These are phyloP conservation scores for Tipula confusa DNA, from an alignment of 2,888 invertebrate species.

Conservation along the genomic window DNA sequence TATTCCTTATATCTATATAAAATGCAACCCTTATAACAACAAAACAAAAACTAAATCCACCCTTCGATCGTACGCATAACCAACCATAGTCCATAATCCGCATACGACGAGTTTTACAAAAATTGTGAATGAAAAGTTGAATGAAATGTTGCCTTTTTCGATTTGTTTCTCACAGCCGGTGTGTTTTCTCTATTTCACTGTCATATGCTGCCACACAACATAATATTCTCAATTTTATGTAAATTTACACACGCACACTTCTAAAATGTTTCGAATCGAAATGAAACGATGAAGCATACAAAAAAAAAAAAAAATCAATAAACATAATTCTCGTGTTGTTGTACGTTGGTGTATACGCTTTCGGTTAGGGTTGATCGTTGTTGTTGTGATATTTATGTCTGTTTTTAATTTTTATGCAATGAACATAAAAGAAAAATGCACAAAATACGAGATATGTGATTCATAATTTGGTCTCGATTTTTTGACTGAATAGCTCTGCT, in stretches of 20 bases:
- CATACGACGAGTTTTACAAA: not conserved
- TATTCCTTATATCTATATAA: too few species aligned
- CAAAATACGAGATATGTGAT: not conserved
- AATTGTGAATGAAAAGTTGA: not conserved
- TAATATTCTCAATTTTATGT: not conserved
- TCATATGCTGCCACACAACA: not conserved
- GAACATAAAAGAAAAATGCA: not conserved
- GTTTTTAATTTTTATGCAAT: conserved; percentile 3
- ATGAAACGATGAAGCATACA: too few species aligned
- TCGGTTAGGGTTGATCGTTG: not conserved
- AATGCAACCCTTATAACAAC: not conserved
- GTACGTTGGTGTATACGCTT: not conserved
- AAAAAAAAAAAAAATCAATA: not conserved
- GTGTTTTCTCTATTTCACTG: not conserved
- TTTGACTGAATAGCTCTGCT: not conserved
- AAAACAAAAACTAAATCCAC: not conserved
- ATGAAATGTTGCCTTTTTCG: not conserved
- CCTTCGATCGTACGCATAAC: not conserved
- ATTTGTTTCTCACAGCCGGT: not conserved
- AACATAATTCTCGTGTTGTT: not conserved
- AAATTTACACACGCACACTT: not conserved
- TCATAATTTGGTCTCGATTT: not conserved
- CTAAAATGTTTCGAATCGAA: not conserved
- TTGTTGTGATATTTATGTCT: not conserved
- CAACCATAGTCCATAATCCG: not conserved